These are phyloP conservation scores for Urechis unicinctus DNA, from an alignment of 2,888 invertebrate genomes.

Conservation along the genomic window DNA sequence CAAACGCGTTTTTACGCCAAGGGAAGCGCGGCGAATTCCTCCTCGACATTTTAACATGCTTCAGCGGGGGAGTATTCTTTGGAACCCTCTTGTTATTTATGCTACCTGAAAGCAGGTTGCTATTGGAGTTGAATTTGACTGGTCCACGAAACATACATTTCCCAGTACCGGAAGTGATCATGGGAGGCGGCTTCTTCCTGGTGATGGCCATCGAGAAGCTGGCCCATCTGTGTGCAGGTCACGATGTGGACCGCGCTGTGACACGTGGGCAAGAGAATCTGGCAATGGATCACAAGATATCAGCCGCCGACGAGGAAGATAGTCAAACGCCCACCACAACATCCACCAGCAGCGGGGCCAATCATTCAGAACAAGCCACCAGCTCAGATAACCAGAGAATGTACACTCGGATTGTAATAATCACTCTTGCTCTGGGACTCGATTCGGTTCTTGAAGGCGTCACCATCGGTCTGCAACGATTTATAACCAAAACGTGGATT, in stretches of 20 bases:
- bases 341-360: too few relatives aligned
- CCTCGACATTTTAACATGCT: slow-evolving; percentile 11
- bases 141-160: slow-evolving; percentile 8
- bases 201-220: slow-evolving; percentile 10
- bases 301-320: too few relatives aligned
- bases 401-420: slow-evolving; percentile 9
- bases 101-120: slow-evolving; percentile 7
- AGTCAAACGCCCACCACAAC: too few relatives aligned
- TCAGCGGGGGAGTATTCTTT: slow-evolving; percentile 15
- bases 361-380: too few relatives aligned
- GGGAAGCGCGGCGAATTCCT: slow-evolving; percentile 7
- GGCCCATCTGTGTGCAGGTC: too few relatives aligned
- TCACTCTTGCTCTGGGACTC: slow-evolving; percentile 14
- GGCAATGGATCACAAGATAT: too few relatives aligned
- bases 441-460: slow-evolving; percentile 16
- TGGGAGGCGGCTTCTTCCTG: slow-evolving; percentile 13
- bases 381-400: too few relatives aligned
- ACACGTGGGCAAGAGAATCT: too few relatives aligned
- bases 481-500: slow-evolving; percentile 9
- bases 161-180: slow-evolving; percentile 10
- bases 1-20: slow-evolving; percentile 2
- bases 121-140: slow-evolving; percentile 2
- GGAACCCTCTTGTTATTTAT: slow-evolving; percentile 9
- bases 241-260: too few relatives aligned
- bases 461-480: slow-evolving; percentile 11